Percentiles rank a stretch among this genome's conserved stretches.
Evolutionary conservation across 2,797 vertebrate species (phyloP).

Genomic region (Helarctos malayanus): DNA sequence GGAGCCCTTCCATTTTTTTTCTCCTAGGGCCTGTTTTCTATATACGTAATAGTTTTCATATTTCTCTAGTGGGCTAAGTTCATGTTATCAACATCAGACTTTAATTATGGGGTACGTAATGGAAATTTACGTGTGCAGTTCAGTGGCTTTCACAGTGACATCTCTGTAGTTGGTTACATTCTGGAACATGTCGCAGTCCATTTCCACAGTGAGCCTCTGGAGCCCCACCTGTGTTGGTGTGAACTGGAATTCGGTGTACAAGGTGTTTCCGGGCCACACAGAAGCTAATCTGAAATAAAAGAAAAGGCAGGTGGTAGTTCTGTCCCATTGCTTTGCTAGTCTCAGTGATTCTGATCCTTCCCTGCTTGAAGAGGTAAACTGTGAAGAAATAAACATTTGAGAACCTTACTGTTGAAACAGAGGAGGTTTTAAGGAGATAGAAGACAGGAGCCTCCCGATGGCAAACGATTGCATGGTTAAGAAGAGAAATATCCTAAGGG

Average conservation of each 20-base stretch:
- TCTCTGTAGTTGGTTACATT: slow-evolving; percentile 87
- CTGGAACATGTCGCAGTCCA: slow-evolving; percentile 89
- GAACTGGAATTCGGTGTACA: slow-evolving; percentile 79
- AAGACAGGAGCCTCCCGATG: background rate
- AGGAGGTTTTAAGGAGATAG: background rate
- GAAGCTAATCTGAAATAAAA: slow-evolving; percentile 81
- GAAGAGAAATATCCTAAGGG: slow-evolving; percentile 6
- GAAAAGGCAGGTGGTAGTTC: slow-evolving; percentile 53
- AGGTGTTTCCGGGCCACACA: slow-evolving; percentile 74
- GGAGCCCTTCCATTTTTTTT: slow-evolving; percentile 11
- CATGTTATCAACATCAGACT: background rate
- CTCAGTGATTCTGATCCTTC: background rate
- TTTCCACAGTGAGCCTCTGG: slow-evolving; percentile 87
- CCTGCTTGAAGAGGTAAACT: background rate
- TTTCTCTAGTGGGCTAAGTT: slow-evolving; percentile 42
- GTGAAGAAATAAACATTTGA: slow-evolving; percentile 45
- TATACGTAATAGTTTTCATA: slow-evolving; percentile 45
- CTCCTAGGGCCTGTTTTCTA: background rate
- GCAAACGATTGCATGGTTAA: background rate
- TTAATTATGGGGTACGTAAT: slow-evolving; percentile 39
- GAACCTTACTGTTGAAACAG: slow-evolving; percentile 17
- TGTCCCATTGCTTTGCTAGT: slow-evolving; percentile 11
- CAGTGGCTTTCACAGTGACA: slow-evolving; percentile 77
- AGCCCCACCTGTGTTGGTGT: slow-evolving; percentile 87
- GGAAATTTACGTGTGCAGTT: slow-evolving; percentile 43